These are phyloP conservation scores for Leptoclinus maculatus DNA, from an alignment of 2,797 vertebrate species.

Conservation along the genomic window DNA sequence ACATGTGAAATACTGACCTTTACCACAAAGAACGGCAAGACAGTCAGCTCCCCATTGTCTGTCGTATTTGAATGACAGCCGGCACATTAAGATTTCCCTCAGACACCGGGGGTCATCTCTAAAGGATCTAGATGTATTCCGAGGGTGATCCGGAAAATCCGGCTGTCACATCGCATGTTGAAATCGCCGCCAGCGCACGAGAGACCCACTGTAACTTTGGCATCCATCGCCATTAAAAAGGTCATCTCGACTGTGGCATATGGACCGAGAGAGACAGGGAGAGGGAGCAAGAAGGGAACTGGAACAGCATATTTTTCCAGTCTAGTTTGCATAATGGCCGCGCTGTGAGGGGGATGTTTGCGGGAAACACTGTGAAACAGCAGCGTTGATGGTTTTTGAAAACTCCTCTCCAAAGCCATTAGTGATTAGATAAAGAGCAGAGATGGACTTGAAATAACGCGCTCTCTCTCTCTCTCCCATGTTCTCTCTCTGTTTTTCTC, in stretches of 20 bases:
- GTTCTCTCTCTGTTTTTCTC: slow-evolving; percentile 52
- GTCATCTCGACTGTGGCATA: slow-evolving; percentile 47
- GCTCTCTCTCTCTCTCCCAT: slow-evolving; percentile 57
- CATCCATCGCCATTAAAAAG: slow-evolving; percentile 53
- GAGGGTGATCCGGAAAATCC: slow-evolving; percentile 25
- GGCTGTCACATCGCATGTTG: slow-evolving; percentile 55
- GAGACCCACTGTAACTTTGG: slow-evolving; percentile 49
- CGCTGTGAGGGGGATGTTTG: slow-evolving; percentile 31
- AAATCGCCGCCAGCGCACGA: slow-evolving; percentile 38
- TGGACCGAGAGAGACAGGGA: slow-evolving; percentile 26
- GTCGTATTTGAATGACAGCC: slow-evolving; percentile 6
- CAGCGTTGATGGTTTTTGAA: slow-evolving; percentile 55
- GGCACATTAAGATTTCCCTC: slow-evolving; percentile 14
- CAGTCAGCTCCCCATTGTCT: background rate
- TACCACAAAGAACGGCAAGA: slow-evolving; percentile 33
- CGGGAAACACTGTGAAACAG: slow-evolving; percentile 53
- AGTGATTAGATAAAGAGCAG: slow-evolving; percentile 73
- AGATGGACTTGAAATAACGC: slow-evolving; percentile 76
- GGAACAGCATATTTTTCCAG: slow-evolving; percentile 53
- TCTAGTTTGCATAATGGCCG: slow-evolving; percentile 69
- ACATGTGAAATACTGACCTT: slow-evolving; percentile 55
- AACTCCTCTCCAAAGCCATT: slow-evolving; percentile 78
- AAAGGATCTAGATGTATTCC: slow-evolving; percentile 30
- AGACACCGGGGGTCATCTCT: slow-evolving; percentile 38
- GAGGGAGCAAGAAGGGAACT: slow-evolving; percentile 4